Evolutionary conservation across 2,797 vertebrate species (phyloP).

Genomic region (Zenarchopterus dispar): DNA sequence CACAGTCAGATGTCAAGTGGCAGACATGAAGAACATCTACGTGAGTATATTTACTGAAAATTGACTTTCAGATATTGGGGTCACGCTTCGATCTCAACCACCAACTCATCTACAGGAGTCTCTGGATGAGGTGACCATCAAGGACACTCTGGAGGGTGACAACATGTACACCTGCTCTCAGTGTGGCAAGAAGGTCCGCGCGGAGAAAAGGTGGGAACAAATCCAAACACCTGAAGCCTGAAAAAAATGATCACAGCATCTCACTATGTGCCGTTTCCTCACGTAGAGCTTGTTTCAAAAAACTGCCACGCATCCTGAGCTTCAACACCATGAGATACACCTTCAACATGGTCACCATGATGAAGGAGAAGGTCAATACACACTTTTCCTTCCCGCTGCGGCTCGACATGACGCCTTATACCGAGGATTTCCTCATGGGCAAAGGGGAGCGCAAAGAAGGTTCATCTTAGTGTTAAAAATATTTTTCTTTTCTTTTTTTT

Average conservation of each 20-base stretch:
- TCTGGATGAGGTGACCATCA: slow-evolving; percentile 98
- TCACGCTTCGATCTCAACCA: not conserved
- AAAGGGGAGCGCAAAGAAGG: slow-evolving; percentile 96
- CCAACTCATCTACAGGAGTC: slow-evolving; percentile 84
- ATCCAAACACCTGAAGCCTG: accelerated
- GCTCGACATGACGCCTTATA: slow-evolving; percentile 98
- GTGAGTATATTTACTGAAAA: slow-evolving; percentile 80
- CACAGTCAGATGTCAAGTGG: slow-evolving; percentile 97
- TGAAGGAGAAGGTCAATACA: slow-evolving; percentile 99
- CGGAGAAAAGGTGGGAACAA: slow-evolving; percentile 90
- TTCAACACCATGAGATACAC: slow-evolving; percentile 99
- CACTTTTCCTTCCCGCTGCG: slow-evolving; percentile 98
- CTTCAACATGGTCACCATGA: slow-evolving; percentile 99
- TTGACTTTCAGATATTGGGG: not conserved
- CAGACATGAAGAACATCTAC: slow-evolving; percentile 99
- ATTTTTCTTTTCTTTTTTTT: not conserved
- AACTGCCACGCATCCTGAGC: slow-evolving; percentile 96
- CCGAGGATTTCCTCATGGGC: slow-evolving; percentile 98
- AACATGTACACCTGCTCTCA: slow-evolving; percentile 99
- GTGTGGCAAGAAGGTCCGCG: slow-evolving; percentile 97
- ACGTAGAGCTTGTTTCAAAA: slow-evolving; percentile 96
- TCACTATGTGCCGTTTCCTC: accelerated
- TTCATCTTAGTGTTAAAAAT: not conserved
- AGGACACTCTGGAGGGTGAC: slow-evolving; percentile 97
- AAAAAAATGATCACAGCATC: not conserved